Conservation (phyloP, 1,140 invertebrate genomes). For the Saccostrea echinata region DNA sequence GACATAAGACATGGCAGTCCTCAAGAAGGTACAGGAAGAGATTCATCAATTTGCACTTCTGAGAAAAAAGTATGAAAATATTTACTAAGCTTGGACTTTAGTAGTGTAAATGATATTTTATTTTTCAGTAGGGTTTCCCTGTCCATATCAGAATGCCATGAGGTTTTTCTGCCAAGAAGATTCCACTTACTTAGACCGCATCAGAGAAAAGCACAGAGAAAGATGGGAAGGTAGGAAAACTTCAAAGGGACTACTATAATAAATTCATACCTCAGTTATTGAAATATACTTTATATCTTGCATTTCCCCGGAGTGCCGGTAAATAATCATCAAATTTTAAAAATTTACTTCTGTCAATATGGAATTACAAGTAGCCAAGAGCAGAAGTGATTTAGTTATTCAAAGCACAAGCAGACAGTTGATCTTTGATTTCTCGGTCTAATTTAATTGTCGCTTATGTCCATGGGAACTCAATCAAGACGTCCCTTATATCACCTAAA, state of each 20-base stretch:
- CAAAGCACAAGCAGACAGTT: conserved; percentile 22
- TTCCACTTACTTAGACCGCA: conserved; percentile 63
- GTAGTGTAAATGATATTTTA: neutral
- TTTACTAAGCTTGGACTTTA: too few relatives aligned
- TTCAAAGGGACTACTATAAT: too few relatives aligned
- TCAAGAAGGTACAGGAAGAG: too few relatives aligned
- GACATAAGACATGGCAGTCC: conserved; percentile 21
- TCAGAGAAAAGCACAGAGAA: conserved; percentile 68
- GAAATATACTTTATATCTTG: neutral
- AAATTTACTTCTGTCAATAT: neutral
- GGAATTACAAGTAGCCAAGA: neutral
- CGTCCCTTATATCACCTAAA: conserved; percentile 48
- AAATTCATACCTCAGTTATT: neutral
- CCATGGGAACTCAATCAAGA: conserved; percentile 45
- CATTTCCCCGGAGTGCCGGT: neutral
- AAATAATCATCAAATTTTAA: neutral
- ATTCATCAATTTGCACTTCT: too few relatives aligned
- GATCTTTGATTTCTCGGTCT: conserved; percentile 43
- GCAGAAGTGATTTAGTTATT: neutral
- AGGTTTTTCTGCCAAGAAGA: conserved; percentile 72
- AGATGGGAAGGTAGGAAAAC: conserved; percentile 66
- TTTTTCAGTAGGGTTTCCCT: conserved; percentile 62
- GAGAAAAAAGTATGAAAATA: too few relatives aligned
- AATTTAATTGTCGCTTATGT: conserved; percentile 52
- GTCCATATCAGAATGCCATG: conserved; percentile 69